Base-by-base conservation (phyloP, 2,113 vertebrate genomes). In the Lasiurus borealis region DNA sequence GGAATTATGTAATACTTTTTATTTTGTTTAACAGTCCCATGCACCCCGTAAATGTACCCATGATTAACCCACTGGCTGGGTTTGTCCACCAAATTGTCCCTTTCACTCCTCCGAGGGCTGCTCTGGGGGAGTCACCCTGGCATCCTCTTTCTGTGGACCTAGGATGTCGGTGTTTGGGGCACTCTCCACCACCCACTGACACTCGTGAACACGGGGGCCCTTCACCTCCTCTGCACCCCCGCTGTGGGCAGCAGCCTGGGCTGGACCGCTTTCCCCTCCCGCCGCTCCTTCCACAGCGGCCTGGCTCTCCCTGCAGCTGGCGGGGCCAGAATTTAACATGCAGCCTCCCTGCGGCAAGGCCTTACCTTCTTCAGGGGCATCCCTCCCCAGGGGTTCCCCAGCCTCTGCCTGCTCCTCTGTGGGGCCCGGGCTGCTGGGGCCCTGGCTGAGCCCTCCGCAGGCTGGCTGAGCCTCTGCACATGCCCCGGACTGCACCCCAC, bases 21-120 rank as follows among this genome's bases (percentile, higher is more conserved):
- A 2, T 71, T 71, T n/a, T 85, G 75, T 36, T 91, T 88, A 95
- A 66, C 25, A 94, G 54, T 27, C 62, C 80, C 78, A 97, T 96
- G 93, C 96, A 97, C 85, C 93, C 86, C 89, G 91, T 95, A 97
- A 72, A 94, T 88, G 73, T 77, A 76, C 76, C 92, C 15, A 88
- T 90, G 54, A 80, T 0, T 13, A 57, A 46, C 69, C 81, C 87
- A 7, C 27, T 84, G 75, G 72, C 66, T 85, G 91, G 97, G 83
- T 96, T 95, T 73, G 64, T 88, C 87, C 73, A 52, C n/a, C 40
- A n/a, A 36, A n/a, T 8, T 44, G 75, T 2, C 0, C 15, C 76
- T 64, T 66, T 97, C 96, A 98, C 21, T 98, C 94, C 93, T 97
- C 97, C 0, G 87, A 85, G 11, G 75, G 93, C 78, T 85, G 95